A percentile compares a stretch with the other conserved stretches of the same genome.
Conservation (phyloP, 2,888 invertebrate species). For the Callyntrura guangdongensis region DNA sequence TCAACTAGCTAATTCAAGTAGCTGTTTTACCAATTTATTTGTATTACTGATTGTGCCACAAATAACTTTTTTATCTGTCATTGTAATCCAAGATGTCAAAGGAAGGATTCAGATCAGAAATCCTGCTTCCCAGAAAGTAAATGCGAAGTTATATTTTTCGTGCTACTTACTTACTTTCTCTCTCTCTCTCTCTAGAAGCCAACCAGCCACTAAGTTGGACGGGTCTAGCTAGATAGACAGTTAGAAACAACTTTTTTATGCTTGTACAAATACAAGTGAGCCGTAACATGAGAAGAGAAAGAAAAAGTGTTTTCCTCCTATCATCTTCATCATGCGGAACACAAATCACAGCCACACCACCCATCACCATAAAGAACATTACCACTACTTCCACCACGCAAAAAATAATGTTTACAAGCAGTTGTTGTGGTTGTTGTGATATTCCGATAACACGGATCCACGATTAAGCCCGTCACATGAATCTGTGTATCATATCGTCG, state of each 20-base stretch:
- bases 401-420: constrained; percentile 29
- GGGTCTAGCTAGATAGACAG: constrained; percentile 12
- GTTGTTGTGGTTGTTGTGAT: constrained; percentile 30
- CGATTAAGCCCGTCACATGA: constrained; percentile 40
- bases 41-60: constrained; percentile 32
- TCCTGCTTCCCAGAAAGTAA: constrained; percentile 34
- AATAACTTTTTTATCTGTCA: constrained; percentile 49
- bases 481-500: not conserved
- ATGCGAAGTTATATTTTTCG: constrained; percentile 15
- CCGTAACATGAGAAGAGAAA: constrained; percentile 62
- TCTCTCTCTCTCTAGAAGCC: not conserved
- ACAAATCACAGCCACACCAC: constrained; percentile 64
- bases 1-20: constrained; percentile 21
- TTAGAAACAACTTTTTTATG: constrained; percentile 41
- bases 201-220: not conserved
- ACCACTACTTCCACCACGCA: constrained; percentile 14
- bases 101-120: constrained; percentile 50
- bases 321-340: constrained; percentile 67
- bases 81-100: constrained; percentile 23
- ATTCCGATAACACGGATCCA: constrained; percentile 25
- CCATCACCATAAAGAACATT: constrained; percentile 30
- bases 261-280: constrained; percentile 57
- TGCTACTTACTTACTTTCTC: not conserved
- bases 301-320: constrained; percentile 54
- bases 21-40: constrained; percentile 26